Base-by-base conservation (phyloP, 2,113 vertebrate genomes). In the Coturnix japonica region DNA sequence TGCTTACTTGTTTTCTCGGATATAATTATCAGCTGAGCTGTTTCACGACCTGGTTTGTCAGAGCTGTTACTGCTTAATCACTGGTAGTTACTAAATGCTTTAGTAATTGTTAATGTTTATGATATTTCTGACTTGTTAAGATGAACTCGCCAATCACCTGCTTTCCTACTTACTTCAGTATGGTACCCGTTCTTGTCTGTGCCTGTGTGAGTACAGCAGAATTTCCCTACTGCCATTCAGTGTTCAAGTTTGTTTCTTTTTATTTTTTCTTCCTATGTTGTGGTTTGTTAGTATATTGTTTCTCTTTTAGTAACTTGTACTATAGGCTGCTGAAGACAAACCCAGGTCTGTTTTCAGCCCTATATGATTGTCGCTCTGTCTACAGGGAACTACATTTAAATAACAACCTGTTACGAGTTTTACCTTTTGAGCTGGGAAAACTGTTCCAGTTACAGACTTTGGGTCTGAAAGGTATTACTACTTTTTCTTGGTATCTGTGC, bases 361-460 rank as follows among this genome's bases (percentile, higher is more conserved):
- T 66, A 3, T 95, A 6, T 91, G 87, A 94, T 95, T 97, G 96
- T 97, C 96, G 78, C 51, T 95, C 94, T 96, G 31, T 96, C 96
- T 95, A 95, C 98, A 99, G 99, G 99, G 99, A 99, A 98, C 98
- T 99, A 98, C 99, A 99, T 99, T 99, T 99, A 99, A 99, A 99
- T 98, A 98, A 99, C 98, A 99, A 99, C 99, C 99, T 98, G 98
- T 99, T 99, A 98, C 99, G 99, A 98, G 98, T 99, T 98, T 98
- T 99, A 98, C 99, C 99, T 97, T 99, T 99, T 98, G 99, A 99
- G 98, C 98, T 99, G 98, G 99, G 99, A 96, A 99, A 99, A 98
- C 98, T 99, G 96, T 99, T 99, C 99, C 99, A 99, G 97, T 99
- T 99, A 98, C 99, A 99, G 98, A 99, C 99, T 95, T 98, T 99